These are phyloP conservation scores for Andricus curvator DNA, from an alignment of 2,888 invertebrate genomes.

Conservation along the genomic window DNA sequence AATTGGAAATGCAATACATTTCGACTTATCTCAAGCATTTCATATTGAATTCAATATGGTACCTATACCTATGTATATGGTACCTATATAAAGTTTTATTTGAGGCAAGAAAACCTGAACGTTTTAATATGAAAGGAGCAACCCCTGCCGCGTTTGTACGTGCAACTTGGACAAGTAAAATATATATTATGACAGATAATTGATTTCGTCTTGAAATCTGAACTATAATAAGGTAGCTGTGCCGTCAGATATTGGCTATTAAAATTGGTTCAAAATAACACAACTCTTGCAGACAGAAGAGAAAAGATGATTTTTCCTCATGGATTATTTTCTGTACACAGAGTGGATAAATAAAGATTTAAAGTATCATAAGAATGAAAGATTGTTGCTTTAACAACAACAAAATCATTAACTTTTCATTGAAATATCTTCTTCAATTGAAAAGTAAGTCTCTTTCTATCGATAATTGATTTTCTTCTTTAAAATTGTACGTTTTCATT, in stretches of 20 bases:
- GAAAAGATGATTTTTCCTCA: too few relatives aligned
- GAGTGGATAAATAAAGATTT: too few relatives aligned
- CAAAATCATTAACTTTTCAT: background rate
- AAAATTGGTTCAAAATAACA: background rate
- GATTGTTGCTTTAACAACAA: too few relatives aligned
- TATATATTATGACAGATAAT: slow-evolving; percentile 33
- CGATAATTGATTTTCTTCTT: background rate
- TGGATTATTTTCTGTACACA: too few relatives aligned
- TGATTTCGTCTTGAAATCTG: slow-evolving; percentile 12
- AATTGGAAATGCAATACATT: too few relatives aligned
- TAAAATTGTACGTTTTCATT: background rate
- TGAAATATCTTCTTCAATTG: background rate
- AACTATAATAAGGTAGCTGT: slow-evolving; percentile 20
- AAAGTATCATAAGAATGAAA: too few relatives aligned
- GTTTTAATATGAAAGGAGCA: slow-evolving; percentile 4
- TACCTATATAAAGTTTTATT: background rate
- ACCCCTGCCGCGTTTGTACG: slow-evolving; percentile 25
- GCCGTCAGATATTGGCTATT: background rate
- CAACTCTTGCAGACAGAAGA: background rate
- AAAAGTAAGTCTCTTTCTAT: background rate
- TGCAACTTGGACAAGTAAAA: slow-evolving; percentile 16
- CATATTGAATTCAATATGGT: too few relatives aligned
- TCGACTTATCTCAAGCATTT: too few relatives aligned
- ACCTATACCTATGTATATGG: too few relatives aligned
- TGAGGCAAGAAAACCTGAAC: background rate